phyloP scores from a whole-genome alignment of 2,888 invertebrate genomes.

The Drosophila tanythrix region DNA sequence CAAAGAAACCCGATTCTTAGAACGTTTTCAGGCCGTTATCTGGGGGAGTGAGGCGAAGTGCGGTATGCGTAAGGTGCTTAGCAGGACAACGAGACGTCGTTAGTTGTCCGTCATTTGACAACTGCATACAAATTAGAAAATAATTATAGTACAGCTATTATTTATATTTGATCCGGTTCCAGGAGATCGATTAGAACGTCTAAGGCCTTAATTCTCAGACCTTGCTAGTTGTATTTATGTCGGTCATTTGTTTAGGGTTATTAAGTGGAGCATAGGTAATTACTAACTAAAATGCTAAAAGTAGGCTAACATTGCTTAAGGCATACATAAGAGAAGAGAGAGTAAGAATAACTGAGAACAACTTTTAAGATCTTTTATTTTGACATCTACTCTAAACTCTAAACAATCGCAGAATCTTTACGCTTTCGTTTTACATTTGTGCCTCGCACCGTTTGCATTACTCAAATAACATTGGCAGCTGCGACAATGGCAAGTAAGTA shows the following conservation, averaged over 20 bases:
- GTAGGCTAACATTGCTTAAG: not conserved
- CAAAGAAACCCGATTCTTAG: slow-evolving; percentile 19
- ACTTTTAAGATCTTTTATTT: not conserved
- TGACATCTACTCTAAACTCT: not conserved
- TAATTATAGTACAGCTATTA: slow-evolving; percentile 58
- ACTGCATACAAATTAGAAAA: slow-evolving; percentile 72
- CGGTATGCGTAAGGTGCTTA: slow-evolving; percentile 55
- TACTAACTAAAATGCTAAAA: slow-evolving; percentile 1
- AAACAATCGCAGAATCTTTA: not conserved
- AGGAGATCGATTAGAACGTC: slow-evolving; percentile 51
- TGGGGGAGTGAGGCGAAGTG: not conserved
- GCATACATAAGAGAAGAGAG: not conserved
- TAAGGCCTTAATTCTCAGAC: not conserved
- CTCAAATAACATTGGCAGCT: not conserved
- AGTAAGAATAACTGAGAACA: not conserved
- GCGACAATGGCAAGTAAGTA: slow-evolving; percentile 1
- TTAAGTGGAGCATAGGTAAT: slow-evolving; percentile 50
- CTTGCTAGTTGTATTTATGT: slow-evolving; percentile 31
- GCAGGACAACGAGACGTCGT: slow-evolving; percentile 12
- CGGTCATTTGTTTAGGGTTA: slow-evolving; percentile 24
- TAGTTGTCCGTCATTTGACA: slow-evolving; percentile 33
- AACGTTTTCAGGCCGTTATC: slow-evolving; percentile 26
- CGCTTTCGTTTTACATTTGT: not conserved
- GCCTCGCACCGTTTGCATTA: not conserved
- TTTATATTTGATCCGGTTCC: slow-evolving; percentile 31